A percentile compares a stretch with the other conserved stretches of the same genome.
Conservation (phyloP, 2,888 invertebrate genomes). For the Tinea semifulvella region DNA sequence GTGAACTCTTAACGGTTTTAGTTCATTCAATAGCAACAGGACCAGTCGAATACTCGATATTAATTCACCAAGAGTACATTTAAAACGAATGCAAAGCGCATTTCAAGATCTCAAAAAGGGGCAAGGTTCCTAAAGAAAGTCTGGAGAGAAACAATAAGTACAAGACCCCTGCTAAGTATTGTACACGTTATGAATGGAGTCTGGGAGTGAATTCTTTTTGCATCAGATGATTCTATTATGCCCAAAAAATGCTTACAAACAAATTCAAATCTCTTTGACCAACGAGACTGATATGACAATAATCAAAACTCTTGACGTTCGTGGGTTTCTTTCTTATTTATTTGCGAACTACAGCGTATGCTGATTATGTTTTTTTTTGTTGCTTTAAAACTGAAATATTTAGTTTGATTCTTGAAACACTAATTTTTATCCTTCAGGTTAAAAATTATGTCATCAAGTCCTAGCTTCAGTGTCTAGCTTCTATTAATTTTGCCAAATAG, state of each 20-base stretch:
- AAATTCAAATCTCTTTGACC: not conserved
- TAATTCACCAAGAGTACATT: constrained; percentile 49
- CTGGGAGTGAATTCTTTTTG: constrained; percentile 26
- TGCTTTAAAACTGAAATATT: too few relatives aligned
- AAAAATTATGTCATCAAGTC: too few relatives aligned
- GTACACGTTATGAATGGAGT: constrained; percentile 35
- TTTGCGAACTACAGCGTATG: too few relatives aligned
- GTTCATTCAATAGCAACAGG: constrained; percentile 2
- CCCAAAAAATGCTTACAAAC: not conserved
- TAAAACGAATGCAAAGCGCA: constrained; percentile 50
- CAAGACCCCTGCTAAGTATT: constrained; percentile 30
- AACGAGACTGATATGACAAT: not conserved
- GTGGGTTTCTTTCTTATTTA: too few relatives aligned
- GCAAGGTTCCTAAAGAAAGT: constrained; percentile 34
- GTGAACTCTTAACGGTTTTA: constrained; percentile 1
- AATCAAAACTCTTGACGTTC: too few relatives aligned
- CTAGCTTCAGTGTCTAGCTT: too few relatives aligned
- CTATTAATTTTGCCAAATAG: too few relatives aligned
- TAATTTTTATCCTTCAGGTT: too few relatives aligned
- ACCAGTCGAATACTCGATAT: constrained; percentile 21
- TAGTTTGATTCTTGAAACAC: too few relatives aligned
- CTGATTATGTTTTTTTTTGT: too few relatives aligned
- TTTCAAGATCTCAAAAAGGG: constrained; percentile 39
- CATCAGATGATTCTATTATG: constrained; percentile 21
- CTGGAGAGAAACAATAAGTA: constrained; percentile 47